Evolutionary conservation across 2,113 vertebrate genomes (phyloP).

Genomic region (Rhabdornis inornatus): DNA sequence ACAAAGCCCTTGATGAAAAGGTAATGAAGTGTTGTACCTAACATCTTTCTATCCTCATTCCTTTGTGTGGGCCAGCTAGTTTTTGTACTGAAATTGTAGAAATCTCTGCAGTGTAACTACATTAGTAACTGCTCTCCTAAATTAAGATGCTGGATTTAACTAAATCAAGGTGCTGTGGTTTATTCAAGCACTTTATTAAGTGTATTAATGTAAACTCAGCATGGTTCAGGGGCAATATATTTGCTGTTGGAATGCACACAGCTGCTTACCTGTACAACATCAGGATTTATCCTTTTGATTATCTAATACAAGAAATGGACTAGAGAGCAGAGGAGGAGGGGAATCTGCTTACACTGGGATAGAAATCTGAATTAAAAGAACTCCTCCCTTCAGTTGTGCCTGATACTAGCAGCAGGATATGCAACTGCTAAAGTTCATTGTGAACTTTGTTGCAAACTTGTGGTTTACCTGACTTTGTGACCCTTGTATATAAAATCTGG

Average conservation of each 20-base stretch:
- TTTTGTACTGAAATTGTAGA: not conserved
- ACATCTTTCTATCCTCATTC: not conserved
- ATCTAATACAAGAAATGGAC: not conserved
- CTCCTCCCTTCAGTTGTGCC: not conserved
- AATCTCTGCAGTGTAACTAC: not conserved
- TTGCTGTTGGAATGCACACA: not conserved
- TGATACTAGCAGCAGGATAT: not conserved
- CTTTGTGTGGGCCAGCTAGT: not conserved
- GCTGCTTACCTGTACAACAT: not conserved
- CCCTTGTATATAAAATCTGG: not conserved
- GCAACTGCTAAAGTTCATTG: not conserved
- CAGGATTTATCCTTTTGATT: not conserved
- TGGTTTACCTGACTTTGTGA: not conserved
- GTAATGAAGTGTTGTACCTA: slow-evolving; percentile 51
- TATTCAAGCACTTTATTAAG: not conserved
- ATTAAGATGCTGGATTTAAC: not conserved
- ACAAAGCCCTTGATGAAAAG: slow-evolving; percentile 98
- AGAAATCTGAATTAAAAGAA: not conserved
- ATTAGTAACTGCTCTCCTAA: not conserved
- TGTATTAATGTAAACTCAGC: not conserved
- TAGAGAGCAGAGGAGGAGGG: not conserved
- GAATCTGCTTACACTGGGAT: not conserved
- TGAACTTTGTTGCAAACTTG: not conserved
- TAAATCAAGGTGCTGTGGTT: not conserved
- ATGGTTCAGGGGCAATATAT: not conserved